phyloP scores from a whole-genome alignment of 2,797 vertebrate species.

The Cyprinodon diabolis region DNA sequence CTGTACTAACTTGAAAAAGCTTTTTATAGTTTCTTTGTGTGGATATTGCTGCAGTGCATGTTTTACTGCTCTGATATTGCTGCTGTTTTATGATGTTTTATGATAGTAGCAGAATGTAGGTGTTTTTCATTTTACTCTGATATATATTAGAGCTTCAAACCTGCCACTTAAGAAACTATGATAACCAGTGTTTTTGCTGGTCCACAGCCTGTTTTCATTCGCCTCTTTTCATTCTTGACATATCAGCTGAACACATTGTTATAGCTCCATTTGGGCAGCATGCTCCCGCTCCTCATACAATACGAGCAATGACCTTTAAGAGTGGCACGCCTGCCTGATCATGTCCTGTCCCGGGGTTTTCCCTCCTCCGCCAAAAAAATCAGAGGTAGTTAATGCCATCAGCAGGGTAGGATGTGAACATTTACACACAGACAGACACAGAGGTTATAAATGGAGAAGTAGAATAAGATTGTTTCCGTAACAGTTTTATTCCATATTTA shows the following conservation, averaged over 20 bases:
- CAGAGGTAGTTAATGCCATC: conserved; percentile 52
- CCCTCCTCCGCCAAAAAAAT: conserved; percentile 20
- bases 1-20: neutral
- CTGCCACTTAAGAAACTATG: neutral
- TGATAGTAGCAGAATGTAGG: neutral
- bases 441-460: conserved; percentile 25
- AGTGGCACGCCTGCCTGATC: conserved; percentile 50
- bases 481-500: conserved; percentile 9
- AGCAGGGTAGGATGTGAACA: conserved; percentile 35
- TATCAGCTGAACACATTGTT: conserved; percentile 29
- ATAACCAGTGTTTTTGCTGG: conserved; percentile 4
- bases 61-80: neutral
- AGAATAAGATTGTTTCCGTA: conserved; percentile 2
- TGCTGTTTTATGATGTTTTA: neutral
- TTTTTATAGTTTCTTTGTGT: conserved; percentile 4
- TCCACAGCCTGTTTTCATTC: conserved; percentile 6
- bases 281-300: conserved; percentile 24
- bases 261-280: conserved; percentile 21
- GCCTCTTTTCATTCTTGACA: conserved; percentile 18
- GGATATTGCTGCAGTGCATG: neutral
- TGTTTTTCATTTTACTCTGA: neutral
- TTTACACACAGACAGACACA: conserved; percentile 19
- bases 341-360: conserved; percentile 43
- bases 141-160: conserved; percentile 3
- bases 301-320: conserved; percentile 59